Evolutionary conservation across 2,888 invertebrate species (phyloP).

Genomic region (Merodon equestris): DNA sequence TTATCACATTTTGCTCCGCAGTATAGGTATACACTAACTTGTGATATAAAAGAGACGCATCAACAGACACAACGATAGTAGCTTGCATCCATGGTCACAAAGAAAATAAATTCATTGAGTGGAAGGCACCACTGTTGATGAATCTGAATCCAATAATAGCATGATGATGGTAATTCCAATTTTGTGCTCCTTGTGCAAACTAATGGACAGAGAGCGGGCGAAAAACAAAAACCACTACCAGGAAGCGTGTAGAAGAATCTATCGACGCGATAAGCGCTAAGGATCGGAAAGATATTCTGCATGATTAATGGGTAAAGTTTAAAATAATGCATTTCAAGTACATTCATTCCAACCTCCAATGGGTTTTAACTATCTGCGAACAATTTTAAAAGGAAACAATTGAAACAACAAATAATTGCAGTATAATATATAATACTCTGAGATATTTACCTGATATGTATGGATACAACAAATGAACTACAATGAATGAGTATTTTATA

Average conservation of each 20-base stretch:
- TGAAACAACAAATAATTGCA: too few species aligned
- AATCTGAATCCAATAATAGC: constrained; percentile 55
- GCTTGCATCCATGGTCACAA: constrained; percentile 50
- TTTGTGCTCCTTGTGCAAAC: constrained; percentile 35
- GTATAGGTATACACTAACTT: constrained; percentile 27
- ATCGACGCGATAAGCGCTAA: constrained; percentile 60
- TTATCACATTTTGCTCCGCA: constrained; percentile 11
- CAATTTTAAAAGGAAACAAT: too few species aligned
- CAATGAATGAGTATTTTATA: too few species aligned
- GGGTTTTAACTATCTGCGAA: too few species aligned
- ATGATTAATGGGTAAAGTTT: constrained; percentile 66
- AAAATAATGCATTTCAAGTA: constrained; percentile 56
- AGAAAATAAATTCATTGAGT: constrained; percentile 52
- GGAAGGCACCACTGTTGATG: constrained; percentile 49
- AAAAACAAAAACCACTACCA: constrained; percentile 15
- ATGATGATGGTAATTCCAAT: constrained; percentile 66
- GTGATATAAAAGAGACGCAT: constrained; percentile 10
- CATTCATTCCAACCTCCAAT: constrained; percentile 30
- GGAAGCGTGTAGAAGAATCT: constrained; percentile 30
- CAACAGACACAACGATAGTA: constrained; percentile 50
- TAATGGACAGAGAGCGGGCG: constrained; percentile 36
- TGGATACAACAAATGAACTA: too few species aligned
- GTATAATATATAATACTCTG: too few species aligned
- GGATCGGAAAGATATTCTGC: constrained; percentile 57
- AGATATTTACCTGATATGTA: too few species aligned